Conservation (phyloP, 1,140 invertebrate genomes). For the Muscidifurax raptorellus region DNA sequence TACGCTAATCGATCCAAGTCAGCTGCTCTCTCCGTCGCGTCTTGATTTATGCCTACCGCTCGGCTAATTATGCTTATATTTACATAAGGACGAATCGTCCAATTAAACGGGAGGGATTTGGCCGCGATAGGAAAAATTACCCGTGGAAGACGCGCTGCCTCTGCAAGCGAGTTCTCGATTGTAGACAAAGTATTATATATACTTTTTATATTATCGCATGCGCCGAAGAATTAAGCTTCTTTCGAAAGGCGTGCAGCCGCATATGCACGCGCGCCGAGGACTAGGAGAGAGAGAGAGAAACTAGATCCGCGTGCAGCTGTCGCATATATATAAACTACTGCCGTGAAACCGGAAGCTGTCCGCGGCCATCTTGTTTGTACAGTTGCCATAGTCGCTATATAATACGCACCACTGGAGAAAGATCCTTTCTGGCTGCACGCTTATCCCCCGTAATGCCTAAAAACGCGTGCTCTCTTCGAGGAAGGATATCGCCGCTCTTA, state of each 20-base stretch:
- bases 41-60: constrained; percentile 70
- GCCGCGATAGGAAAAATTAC: neutral
- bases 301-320: constrained; percentile 74
- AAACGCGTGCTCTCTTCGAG: neutral
- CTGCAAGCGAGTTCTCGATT: too few relatives aligned
- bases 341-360: constrained; percentile 73
- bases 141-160: constrained; percentile 4
- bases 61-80: constrained; percentile 72
- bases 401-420: constrained; percentile 48
- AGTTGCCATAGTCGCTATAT: constrained; percentile 71
- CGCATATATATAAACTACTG: constrained; percentile 49
- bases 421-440: constrained; percentile 65
- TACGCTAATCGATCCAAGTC: constrained; percentile 61
- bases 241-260: neutral
- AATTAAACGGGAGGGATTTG: constrained; percentile 56
- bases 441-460: constrained; percentile 19
- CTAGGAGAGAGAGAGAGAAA: constrained; percentile 57
- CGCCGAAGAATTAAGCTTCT: neutral
- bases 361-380: constrained; percentile 74
- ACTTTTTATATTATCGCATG: neutral
- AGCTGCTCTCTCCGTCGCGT: constrained; percentile 40
- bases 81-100: constrained; percentile 69
- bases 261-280: neutral
- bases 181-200: neutral
- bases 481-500: constrained; percentile 9